Evolutionary conservation across 2,113 vertebrate species (phyloP).

Genomic region (Scalopus aquaticus): DNA sequence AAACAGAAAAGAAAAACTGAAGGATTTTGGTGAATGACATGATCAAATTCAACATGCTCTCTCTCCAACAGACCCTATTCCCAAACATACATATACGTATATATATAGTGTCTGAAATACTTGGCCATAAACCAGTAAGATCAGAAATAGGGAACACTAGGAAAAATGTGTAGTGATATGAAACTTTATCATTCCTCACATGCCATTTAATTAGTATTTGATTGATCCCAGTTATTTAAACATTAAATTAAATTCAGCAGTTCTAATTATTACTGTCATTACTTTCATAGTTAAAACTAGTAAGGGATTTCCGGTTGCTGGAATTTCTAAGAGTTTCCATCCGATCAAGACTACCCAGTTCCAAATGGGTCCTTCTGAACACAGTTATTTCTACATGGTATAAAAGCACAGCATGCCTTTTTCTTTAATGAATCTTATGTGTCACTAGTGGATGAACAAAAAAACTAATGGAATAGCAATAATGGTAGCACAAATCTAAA

Average conservation of each 20-base stretch:
- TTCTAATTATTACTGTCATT: background rate
- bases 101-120: background rate
- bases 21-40: background rate
- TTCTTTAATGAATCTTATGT: background rate
- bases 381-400: background rate
- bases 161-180: background rate
- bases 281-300: background rate
- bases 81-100: slow-evolving; percentile 5
- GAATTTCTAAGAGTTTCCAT: background rate
- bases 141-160: background rate
- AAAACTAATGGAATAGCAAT: background rate
- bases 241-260: background rate
- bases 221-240: background rate
- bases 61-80: background rate
- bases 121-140: background rate
- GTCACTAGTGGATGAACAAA: slow-evolving; percentile 4
- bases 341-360: background rate
- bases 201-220: slow-evolving; percentile 40
- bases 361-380: background rate
- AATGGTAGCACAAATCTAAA: background rate
- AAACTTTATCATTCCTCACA: background rate
- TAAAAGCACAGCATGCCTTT: background rate
- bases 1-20: slow-evolving; percentile 18
- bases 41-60: background rate
- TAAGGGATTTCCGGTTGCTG: background rate